phyloP scores from a whole-genome alignment of 2,113 vertebrate genomes.

The Monarcha castaneiventris region DNA sequence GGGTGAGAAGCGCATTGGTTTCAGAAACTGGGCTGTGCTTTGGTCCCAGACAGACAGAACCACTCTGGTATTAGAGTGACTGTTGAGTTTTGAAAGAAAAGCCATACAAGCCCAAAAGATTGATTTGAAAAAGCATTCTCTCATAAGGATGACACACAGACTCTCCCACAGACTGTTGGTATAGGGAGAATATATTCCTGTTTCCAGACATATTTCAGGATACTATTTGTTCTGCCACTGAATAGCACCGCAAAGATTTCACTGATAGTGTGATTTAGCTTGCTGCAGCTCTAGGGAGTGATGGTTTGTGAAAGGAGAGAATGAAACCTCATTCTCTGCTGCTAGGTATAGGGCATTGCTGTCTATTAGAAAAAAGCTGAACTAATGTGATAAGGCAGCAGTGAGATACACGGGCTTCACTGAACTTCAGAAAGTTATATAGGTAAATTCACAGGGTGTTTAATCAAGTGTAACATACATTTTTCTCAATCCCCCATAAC shows the following conservation, averaged over 20 bases:
- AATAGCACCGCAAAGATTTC: not conserved
- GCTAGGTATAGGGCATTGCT: not conserved
- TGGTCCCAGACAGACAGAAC: not conserved
- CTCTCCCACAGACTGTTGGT: not conserved
- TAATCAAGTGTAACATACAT: not conserved
- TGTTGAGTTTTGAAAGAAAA: not conserved
- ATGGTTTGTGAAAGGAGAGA: not conserved
- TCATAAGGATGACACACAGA: not conserved
- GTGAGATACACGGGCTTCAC: not conserved
- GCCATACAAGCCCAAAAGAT: not conserved
- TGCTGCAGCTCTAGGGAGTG: not conserved
- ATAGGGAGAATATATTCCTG: not conserved
- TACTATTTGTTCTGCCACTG: not conserved
- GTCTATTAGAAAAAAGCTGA: conserved; percentile 10
- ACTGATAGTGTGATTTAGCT: not conserved
- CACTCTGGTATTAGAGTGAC: not conserved
- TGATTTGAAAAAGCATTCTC: not conserved
- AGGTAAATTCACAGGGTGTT: not conserved
- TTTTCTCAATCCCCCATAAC: not conserved
- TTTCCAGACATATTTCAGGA: not conserved
- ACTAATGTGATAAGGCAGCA: conserved; percentile 11
- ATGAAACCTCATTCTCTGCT: conserved; percentile 3
- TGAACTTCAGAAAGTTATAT: not conserved
- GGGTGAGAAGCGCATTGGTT: not conserved
- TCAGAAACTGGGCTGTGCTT: not conserved